Base-by-base conservation (phyloP, 2,888 invertebrate species). In the Synanthedon vespiformis region DNA sequence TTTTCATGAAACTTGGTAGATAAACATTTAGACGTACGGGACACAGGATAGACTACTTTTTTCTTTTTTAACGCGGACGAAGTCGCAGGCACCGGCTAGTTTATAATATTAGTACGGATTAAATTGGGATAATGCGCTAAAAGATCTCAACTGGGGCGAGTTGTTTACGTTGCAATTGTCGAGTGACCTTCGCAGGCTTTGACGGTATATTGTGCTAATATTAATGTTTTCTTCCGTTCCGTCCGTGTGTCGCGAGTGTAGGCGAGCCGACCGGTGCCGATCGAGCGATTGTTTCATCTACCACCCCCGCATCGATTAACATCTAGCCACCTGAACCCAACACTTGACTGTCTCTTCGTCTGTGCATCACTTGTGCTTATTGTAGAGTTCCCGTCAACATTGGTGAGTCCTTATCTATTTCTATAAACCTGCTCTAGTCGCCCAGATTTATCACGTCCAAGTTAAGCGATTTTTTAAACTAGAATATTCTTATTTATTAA, bases 281-380 rank as follows among this genome's bases (percentile, higher is more conserved):
- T 27, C 48, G 40, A 22, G 51, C 52, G 59, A 58, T 59, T 52
- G 57, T 56, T 54, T 53, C 50, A 56, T 56, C 54, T 40, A 41
- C 1, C 56, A 51, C 58, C 57, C 52, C 56, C 57, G 56, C 59
- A 27, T 40, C 51, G 52, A 48, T 40, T 44, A 34, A 8, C 5
- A 52, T 22, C 57, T 53, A 51, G 18, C 53, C 34, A 40, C 48
- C 50, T 40, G 18, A 22, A 40, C 47, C 47, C 18, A 47, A 52
- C 48, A 52, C 18, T 49, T 40, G 41, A 11, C 18, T 18, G 40
- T 52, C 48, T 50, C 40, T 48, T 18, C 18, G 48, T 48, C 48
- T 16, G 48, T 48, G 16, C 18, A 18, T 48, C 48, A 16, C 48
- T 18, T 48, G 48, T 48, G 48, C 16, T 18, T 48, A 12, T 18